Evolutionary conservation across 2,113 vertebrate genomes (phyloP).

Genomic region (Psilopogon haemacephalus): DNA sequence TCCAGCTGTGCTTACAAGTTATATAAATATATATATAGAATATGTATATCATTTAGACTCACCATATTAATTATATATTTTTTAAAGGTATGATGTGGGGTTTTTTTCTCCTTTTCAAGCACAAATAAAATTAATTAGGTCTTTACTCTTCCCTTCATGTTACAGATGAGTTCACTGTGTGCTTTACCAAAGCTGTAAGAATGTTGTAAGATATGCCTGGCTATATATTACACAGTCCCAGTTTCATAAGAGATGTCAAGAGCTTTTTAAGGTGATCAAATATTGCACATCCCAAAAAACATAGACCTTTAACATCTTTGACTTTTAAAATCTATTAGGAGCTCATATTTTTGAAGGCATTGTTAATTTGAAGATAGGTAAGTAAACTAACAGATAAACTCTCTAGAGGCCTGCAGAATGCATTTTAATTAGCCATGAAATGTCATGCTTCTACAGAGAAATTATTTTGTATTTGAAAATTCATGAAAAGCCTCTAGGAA

Average conservation of each 20-base stretch:
- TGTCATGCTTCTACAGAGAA: background rate
- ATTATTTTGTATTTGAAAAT: constrained; percentile 28
- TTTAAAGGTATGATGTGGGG: background rate
- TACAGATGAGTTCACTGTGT: background rate
- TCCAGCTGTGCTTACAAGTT: background rate
- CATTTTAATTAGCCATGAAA: constrained; percentile 46
- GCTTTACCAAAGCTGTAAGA: background rate
- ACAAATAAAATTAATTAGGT: background rate
- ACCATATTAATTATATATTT: background rate
- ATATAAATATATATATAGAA: background rate
- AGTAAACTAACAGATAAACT: constrained; percentile 14
- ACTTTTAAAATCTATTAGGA: constrained; percentile 13
- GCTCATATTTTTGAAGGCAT: background rate
- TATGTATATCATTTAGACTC: background rate
- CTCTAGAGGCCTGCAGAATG: background rate
- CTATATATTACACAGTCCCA: background rate
- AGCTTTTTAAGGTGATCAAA: background rate
- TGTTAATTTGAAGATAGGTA: background rate
- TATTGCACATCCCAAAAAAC: background rate
- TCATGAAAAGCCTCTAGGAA: background rate
- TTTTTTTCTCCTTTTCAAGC: background rate
- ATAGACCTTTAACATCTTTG: background rate
- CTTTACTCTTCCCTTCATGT: background rate
- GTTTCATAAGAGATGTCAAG: background rate
- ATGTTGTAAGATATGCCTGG: background rate